Base-by-base conservation (phyloP, 2,888 invertebrate genomes). In the Nephrotoma guestfalica region DNA sequence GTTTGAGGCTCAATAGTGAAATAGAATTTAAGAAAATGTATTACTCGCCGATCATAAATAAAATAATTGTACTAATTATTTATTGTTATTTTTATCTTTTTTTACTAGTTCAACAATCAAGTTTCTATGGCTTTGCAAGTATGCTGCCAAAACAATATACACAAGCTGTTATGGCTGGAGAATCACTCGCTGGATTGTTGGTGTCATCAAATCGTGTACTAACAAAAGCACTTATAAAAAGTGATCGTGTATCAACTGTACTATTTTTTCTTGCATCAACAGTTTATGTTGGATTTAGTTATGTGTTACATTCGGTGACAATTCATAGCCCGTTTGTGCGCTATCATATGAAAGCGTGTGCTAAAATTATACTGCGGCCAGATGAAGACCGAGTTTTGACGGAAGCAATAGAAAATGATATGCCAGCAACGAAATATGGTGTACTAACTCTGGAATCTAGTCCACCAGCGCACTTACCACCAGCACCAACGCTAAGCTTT, bases 81-180 rank as follows among this genome's bases (percentile, higher is more conserved):
- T 57, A 57, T 57, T 57, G 30, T 2, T 30, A 30, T 30, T 30
- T 30, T 30, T 43, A 41, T 41, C n/a, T 84, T 84, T 84, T 89
- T 83, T 11, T 88, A 88, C 3, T 86, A 93, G 96, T 98, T 87
- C 98, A 98, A 91, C 98, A 98, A 90, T 97, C 97, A 0, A 97
- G 97, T 90, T 98, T 97, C 91, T 98, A 98, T 90, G 98, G 98
- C 2, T 97, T 97, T 90, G 97, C 97, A 0, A 97, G 97, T 87
- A 97, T 97, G 94, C 92, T 98, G 88, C 98, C 98, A 40, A 91
- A 92, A 86, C 95, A 96, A 88, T 98, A 97, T 89, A 98, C 97
- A 0, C 97, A 98, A 91, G 97, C 98, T 45, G 97, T 98, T 1
- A 98, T 98, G 98, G 96, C 96, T 5, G 98, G 98, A 87, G 98